Evolutionary conservation across 2,888 invertebrate genomes (phyloP), one percentile per base, ranked within the genome.

Genomic region (Ectobius pallidus): DNA sequence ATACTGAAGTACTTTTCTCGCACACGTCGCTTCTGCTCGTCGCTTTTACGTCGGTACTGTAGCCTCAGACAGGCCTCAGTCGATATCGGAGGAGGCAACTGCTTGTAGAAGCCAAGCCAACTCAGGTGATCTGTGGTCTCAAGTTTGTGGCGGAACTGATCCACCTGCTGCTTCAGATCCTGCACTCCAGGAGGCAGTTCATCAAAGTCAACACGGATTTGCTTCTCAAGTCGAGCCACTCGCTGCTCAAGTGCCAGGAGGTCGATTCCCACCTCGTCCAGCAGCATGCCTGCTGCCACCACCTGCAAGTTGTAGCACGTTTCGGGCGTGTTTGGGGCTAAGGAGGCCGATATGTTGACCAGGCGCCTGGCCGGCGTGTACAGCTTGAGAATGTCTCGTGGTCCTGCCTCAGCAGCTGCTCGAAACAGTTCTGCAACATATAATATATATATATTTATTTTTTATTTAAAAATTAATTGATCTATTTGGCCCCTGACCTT

Each of bases 81-180:
- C 74, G 87, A 86, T 74, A 87, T 82, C 32, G 88, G 87, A 78
- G 87, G 87, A 69, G 88, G 87, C 77, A 88, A 84, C 80, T 88
- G 86, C 81, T 88, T 89, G 82, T 88, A 86, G 82, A 88, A 89
- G 88, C 89, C 88, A 76, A 88, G 83, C 88, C 88, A 89, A 81
- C 87, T 87, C 78, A 88, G 85, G 79, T 86, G 87, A 79, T 89
- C 88, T 71, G 87, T 86, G 27, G 87, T 88, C 79, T 89, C 88
- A 77, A 89, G 82, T 79, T 88, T 88, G 78, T 85, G 84, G 78
- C 86, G 83, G 79, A 89, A 87, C 52, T 83, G 84, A 77, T 87
- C 87, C 75, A 89, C 87, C 79, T 88, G 87, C 70, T 82, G 82
- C 79, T 87, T 86, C 75, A 89, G 85, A 75, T 88, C 87, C 62